Base-by-base conservation (phyloP, 2,888 invertebrate species). In the Orthosia incerta region DNA sequence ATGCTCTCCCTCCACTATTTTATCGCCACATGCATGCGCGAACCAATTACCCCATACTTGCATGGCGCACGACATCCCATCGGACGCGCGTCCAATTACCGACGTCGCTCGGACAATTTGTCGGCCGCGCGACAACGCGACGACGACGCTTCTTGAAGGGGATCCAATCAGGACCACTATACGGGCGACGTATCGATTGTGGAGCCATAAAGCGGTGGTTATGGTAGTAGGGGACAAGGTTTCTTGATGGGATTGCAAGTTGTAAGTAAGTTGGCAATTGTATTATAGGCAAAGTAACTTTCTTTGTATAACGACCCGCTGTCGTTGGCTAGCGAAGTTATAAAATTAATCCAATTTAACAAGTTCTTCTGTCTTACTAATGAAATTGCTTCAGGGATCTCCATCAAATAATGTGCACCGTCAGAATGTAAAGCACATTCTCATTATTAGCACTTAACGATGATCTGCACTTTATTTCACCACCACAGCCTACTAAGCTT, bases 61-160 rank as follows among this genome's bases (percentile, higher is more conserved):
- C 71, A 71, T 71, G 69, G 85, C 64, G 80, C 70, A 62, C 72
- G 77, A 77, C 73, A 79, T 80, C 71, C 72, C 67, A 79, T 83
- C 71, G 76, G 72, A 74, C 76, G 82, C 75, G 79, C 79, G 84
- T 86, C 83, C 89, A 87, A 88, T 89, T 87, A 89, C 83, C 74
- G 79, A 31, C 66, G 74, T 60, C 75, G 75, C 72, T 83, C 75
- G 79, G 83, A 88, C 87, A 88, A 88, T 84, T 87, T 83, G 82
- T 84, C 70, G 74, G 74, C 39, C 71, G 71, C 79, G 66, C 76
- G 75, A 76, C 72, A 62, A 68, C 74, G 69, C 71, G 85, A 75
- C 85, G 74, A 66, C 75, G 65, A n/a, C 78, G 80, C 76, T 82
- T 83, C 88, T 86, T 84, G 83, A 69, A 73, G 79, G 74, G 82